A percentile compares a stretch with the other conserved stretches of the same genome.
Evolutionary conservation across 2,113 vertebrate species (phyloP).

Genomic region (Chloebia gouldiae): DNA sequence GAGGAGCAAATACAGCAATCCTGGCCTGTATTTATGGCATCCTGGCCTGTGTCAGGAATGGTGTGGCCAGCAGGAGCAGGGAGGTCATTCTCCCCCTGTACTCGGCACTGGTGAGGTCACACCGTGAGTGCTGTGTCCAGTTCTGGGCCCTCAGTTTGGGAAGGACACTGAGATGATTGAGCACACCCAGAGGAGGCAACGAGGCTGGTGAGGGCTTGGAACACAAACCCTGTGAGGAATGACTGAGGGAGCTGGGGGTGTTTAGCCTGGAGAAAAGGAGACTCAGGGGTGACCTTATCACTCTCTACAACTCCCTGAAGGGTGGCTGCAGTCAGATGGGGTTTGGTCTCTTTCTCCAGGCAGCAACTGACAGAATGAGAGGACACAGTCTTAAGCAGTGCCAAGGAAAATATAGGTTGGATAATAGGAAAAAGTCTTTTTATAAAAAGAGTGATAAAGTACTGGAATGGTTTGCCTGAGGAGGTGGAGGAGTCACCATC

Average conservation of each 20-base stretch:
- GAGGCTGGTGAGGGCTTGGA: not conserved
- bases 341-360: not conserved
- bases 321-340: no score
- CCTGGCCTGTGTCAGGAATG: not conserved
- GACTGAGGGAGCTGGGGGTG: not conserved
- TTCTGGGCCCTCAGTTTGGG: not conserved
- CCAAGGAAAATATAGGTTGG: not conserved
- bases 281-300: not conserved
- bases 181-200: fast-evolving
- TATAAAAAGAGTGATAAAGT: not conserved
- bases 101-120: fast-evolving
- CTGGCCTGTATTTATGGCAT: not conserved
- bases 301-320: not conserved
- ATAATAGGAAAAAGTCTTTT: no score
- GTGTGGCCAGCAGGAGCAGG: not conserved
- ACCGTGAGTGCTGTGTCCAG: not conserved
- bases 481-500: not conserved
- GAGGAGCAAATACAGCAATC: not conserved
- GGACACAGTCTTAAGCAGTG: fast-evolving
- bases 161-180: fast-evolving
- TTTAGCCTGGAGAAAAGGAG: not conserved
- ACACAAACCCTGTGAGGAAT: not conserved
- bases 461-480: not conserved
- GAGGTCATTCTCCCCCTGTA: not conserved
- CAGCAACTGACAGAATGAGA: not conserved